Conservation (phyloP, 2,888 invertebrate genomes). For the Lymantria monacha region DNA sequence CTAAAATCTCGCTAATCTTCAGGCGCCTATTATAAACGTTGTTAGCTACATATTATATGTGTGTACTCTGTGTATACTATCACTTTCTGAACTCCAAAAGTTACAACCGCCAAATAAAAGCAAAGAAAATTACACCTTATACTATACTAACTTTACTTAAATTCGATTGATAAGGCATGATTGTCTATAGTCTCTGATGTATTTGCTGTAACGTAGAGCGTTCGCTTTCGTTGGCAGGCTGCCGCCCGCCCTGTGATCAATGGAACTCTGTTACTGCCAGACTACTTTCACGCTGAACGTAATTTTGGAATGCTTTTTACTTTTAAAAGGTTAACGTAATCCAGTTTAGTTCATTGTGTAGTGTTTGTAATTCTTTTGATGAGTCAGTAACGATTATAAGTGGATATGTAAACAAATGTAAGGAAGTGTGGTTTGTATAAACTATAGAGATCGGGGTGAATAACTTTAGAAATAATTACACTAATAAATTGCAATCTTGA, state of each 20-base stretch:
- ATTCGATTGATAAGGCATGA: constrained; percentile 16
- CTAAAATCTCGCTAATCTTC: constrained; percentile 47
- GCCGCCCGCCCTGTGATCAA: constrained; percentile 64
- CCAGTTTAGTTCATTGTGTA: constrained; percentile 30
- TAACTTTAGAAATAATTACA: background rate
- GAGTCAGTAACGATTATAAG: constrained; percentile 7
- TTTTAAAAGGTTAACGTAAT: constrained; percentile 35
- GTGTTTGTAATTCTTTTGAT: constrained; percentile 29
- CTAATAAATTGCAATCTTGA: background rate
- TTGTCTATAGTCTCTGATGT: constrained; percentile 13
- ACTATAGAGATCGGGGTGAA: background rate
- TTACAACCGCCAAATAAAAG: constrained; percentile 4
- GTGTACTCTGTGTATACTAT: constrained; percentile 37
- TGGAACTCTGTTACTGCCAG: constrained; percentile 65
- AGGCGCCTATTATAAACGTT: constrained; percentile 46
- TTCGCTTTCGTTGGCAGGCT: constrained; percentile 72
- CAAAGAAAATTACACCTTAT: constrained; percentile 20
- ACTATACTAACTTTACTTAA: constrained; percentile 3
- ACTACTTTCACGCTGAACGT: constrained; percentile 65
- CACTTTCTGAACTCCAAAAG: constrained; percentile 8
- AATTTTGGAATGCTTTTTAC: constrained; percentile 49
- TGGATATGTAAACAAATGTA: background rate
- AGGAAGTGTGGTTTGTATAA: background rate
- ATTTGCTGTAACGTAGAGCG: constrained; percentile 35
- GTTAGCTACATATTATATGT: constrained; percentile 35